Evolutionary conservation across 2,888 invertebrate genomes (phyloP), one percentile per base, ranked within the genome.

Genomic region (Chironomus tentans): DNA sequence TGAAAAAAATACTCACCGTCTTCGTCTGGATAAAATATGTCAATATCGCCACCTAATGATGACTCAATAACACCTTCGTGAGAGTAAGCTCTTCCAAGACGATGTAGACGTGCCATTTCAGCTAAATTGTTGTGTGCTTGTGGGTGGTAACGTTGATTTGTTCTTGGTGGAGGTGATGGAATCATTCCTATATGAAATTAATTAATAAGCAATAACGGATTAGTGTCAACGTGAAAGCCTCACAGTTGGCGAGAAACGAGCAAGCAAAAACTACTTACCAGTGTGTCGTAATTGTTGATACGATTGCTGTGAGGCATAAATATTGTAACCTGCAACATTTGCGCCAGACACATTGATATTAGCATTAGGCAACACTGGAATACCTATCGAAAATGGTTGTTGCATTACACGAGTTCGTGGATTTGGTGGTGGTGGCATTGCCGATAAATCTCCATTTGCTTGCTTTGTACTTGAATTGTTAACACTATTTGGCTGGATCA

Each of bases 61-160:
- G 90, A 88, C 79, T 91, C 88, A 78, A 92, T 91, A 79, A 93
- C 92, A 79, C 93, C 93, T 84, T 94, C 94, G 84, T 93, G 92
- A 78, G 92, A 93, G 86, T 93, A 93, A 71, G 93, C 93, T 80
- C 93, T 88, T 79, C 92, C 92, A 78, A 93, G 87, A 79, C 92
- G 88, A 84, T 93, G 92, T 79, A 92, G 87, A 78, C 93, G 89
- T 80, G 93, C 92, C 88, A 94, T 92, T 82, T 94, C 93, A 72
- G 94, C 94, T 79, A 93, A 89, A 81, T 91, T 91, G 86, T 2
- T 38, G 7, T 10, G 94, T 74, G 92, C 91, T 61, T 93, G 93
- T 76, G 92, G 92, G 81, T 92, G 91, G 46, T 76, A 76, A 56
- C 68, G 48, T 88, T 77, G 85, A n/a, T 15, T 21, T 84, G 78